These are phyloP conservation scores for Callopanchax toddi DNA, from an alignment of 2,113 vertebrate genomes.

Conservation along the genomic window DNA sequence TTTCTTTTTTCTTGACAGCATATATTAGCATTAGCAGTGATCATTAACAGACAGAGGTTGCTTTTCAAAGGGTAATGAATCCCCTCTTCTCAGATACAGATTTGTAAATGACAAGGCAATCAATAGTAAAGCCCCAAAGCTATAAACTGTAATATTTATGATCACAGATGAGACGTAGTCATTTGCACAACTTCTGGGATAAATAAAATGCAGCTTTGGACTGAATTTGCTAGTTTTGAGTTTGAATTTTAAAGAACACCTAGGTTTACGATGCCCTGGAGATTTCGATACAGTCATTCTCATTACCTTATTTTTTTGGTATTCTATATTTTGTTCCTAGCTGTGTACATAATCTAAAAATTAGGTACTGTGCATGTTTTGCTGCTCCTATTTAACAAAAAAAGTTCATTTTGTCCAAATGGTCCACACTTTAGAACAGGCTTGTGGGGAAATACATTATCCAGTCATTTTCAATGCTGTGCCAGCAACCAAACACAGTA, in stretches of 20 bases:
- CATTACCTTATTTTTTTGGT: too few relatives aligned
- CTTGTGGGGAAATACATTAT: conserved; percentile 27
- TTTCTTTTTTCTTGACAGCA: conserved; percentile 21
- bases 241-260: conserved; percentile 3
- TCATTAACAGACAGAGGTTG: conserved; percentile 38
- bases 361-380: background rate
- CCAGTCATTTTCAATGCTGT: conserved; percentile 20
- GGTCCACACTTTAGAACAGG: conserved; percentile 22
- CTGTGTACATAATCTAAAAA: too few relatives aligned
- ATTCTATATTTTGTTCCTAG: too few relatives aligned
- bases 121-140: conserved; percentile 45
- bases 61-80: conserved; percentile 36
- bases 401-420: conserved; percentile 6
- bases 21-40: conserved; percentile 34
- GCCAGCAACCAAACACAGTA: conserved; percentile 49
- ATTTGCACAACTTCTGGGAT: conserved; percentile 10
- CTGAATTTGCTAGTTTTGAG: conserved; percentile 2
- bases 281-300: background rate
- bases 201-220: conserved; percentile 2
- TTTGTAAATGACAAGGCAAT: conserved; percentile 57
- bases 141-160: conserved; percentile 32
- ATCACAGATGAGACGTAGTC: conserved; percentile 34
- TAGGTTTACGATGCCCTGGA: background rate
- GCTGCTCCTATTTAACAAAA: conserved; percentile 2
- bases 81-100: conserved; percentile 30